Evolutionary conservation across 2,888 invertebrate species (phyloP).

Genomic region (Agapostemon virescens): DNA sequence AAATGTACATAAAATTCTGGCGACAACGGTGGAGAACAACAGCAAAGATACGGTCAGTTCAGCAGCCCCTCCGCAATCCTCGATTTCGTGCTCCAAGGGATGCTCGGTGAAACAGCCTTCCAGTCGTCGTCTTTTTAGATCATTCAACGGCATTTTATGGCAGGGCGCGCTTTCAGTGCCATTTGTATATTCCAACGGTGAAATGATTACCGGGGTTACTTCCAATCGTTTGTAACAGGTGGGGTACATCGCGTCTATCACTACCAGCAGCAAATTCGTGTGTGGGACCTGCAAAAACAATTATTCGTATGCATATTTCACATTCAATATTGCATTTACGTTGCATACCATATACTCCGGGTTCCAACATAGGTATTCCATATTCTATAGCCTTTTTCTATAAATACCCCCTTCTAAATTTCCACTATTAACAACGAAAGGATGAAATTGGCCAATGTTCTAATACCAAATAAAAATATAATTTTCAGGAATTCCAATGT

Average conservation of each 20-base stretch:
- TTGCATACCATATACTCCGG: too few species aligned
- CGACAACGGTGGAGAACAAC: slow-evolving; percentile 55
- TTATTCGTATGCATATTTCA: background rate
- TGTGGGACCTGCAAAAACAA: slow-evolving; percentile 82
- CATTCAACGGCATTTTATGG: slow-evolving; percentile 88
- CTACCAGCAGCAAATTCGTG: slow-evolving; percentile 89
- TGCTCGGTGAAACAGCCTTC: slow-evolving; percentile 90
- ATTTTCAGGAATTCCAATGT: too few species aligned
- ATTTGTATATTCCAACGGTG: slow-evolving; percentile 79
- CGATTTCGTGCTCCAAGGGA: slow-evolving; percentile 82
- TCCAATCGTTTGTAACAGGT: slow-evolving; percentile 81
- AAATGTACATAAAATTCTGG: slow-evolving; percentile 55
- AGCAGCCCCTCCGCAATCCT: slow-evolving; percentile 79
- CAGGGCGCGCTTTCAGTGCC: slow-evolving; percentile 83
- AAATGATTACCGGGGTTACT: slow-evolving; percentile 81
- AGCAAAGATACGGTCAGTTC: slow-evolving; percentile 69
- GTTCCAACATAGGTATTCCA: too few species aligned
- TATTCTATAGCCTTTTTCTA: too few species aligned
- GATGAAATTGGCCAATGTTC: too few species aligned
- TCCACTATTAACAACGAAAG: too few species aligned
- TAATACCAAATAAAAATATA: too few species aligned
- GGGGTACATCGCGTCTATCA: slow-evolving; percentile 83
- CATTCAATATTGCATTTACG: too few species aligned
- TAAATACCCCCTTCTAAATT: too few species aligned
- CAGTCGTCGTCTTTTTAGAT: slow-evolving; percentile 85